Evolutionary conservation across 2,797 vertebrate species (phyloP).

Genomic region (Semotilus atromaculatus): DNA sequence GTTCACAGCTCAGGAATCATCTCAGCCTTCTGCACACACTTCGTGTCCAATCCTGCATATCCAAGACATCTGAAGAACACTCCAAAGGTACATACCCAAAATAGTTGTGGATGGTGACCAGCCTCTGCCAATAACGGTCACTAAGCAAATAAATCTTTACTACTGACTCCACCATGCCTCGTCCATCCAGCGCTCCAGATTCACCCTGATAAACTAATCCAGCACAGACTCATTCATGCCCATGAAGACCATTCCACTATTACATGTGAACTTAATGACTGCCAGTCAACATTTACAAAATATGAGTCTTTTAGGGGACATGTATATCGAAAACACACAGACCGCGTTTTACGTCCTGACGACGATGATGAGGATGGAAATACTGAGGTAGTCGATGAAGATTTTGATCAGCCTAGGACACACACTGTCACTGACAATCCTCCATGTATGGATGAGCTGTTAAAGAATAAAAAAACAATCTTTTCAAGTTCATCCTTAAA

Average conservation of each 20-base stretch:
- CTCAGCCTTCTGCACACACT: constrained; percentile 9
- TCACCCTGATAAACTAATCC: too few species aligned
- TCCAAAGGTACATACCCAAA: background rate
- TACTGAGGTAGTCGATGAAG: too few species aligned
- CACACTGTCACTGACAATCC: background rate
- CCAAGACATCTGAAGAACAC: constrained; percentile 6
- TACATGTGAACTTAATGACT: constrained; percentile 1
- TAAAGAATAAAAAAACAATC: background rate
- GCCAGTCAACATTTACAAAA: constrained; percentile 9
- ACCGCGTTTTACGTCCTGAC: background rate
- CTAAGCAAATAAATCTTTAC: too few species aligned
- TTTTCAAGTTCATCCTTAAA: background rate
- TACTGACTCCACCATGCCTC: too few species aligned
- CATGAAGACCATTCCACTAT: constrained; percentile 2
- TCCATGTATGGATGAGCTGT: background rate
- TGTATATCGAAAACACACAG: background rate
- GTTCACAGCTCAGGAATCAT: background rate
- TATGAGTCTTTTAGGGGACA: background rate
- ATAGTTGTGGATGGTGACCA: background rate
- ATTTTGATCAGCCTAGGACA: constrained; percentile 3
- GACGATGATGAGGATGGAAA: background rate
- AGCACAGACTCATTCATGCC: too few species aligned
- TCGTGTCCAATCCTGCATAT: background rate
- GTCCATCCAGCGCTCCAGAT: too few species aligned
- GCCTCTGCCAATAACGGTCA: background rate